Percentiles rank a stretch among this genome's conserved stretches.
phyloP scores from a whole-genome alignment of 2,113 vertebrate genomes.

The Probosciger aterrimus region DNA sequence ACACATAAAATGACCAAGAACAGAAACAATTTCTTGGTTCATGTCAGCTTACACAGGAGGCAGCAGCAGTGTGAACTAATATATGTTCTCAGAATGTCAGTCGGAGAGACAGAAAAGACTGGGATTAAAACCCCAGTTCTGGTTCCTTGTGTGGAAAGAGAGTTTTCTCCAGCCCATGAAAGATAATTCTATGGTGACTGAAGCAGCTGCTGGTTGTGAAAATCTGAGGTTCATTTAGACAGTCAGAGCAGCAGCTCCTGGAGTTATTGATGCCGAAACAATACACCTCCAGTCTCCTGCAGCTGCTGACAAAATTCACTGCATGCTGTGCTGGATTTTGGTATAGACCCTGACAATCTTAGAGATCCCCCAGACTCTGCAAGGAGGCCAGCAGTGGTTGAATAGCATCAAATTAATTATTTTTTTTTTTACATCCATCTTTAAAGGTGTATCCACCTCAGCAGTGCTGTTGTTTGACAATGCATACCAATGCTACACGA shows the following conservation, averaged over 20 bases:
- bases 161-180: background rate
- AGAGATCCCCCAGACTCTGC: background rate
- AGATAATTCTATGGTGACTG: background rate
- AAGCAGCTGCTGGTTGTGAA: background rate
- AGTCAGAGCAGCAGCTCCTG: background rate
- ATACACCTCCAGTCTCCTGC: background rate
- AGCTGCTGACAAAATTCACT: background rate
- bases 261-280: background rate
- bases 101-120: background rate
- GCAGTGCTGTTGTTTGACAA: background rate
- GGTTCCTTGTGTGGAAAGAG: background rate
- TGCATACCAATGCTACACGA: too few relatives aligned
- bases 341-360: background rate
- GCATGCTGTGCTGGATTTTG: background rate
- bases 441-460: background rate
- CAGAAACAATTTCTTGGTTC: background rate
- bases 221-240: background rate
- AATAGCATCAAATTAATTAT: background rate
- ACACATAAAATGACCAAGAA: background rate
- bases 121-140: background rate
- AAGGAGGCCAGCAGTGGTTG: background rate
- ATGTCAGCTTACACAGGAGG: background rate
- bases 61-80: rapidly evolving
- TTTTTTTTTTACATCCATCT: background rate
- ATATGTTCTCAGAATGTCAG: background rate